These are phyloP conservation scores for Channa maculata DNA, from an alignment of 2,113 vertebrate species.

Conservation along the genomic window DNA sequence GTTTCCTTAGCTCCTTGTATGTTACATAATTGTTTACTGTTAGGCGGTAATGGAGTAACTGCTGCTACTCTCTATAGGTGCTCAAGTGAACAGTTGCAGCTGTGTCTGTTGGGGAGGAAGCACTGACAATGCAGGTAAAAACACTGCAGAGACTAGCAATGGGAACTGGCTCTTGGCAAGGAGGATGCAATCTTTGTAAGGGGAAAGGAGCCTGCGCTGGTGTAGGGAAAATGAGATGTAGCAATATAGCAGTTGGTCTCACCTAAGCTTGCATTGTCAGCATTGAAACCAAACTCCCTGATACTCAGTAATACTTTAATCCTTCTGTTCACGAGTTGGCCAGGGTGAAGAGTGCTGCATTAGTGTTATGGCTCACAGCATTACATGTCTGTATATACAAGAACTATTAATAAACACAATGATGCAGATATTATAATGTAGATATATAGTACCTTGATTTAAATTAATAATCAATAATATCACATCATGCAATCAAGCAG, in stretches of 20 bases:
- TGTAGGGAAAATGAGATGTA: not conserved
- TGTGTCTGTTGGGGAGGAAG: not conserved
- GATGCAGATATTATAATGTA: not conserved
- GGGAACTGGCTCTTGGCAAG: conserved; percentile 13
- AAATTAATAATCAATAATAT: not conserved
- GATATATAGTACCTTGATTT: not conserved
- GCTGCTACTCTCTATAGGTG: too few species aligned
- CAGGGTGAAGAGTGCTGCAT: conserved; percentile 3
- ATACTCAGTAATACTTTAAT: conserved; percentile 7
- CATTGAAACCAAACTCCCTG: conserved; percentile 26
- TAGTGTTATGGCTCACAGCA: not conserved
- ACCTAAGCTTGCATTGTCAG: conserved; percentile 34
- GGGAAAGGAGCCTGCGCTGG: conserved; percentile 15
- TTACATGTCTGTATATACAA: not conserved
- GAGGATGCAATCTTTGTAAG: too few species aligned
- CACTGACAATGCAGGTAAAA: conserved; percentile 9
- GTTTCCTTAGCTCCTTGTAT: too few species aligned
- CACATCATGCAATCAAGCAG: too few species aligned
- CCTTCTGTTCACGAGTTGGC: conserved; percentile 4
- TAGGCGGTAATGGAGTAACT: too few species aligned
- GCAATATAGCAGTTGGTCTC: conserved; percentile 7
- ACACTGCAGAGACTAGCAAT: conserved; percentile 18
- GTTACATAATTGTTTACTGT: too few species aligned
- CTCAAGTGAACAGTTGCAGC: too few species aligned
- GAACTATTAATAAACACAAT: not conserved